Evolutionary conservation across 2,113 vertebrate species (phyloP), one percentile per base, ranked within the genome.

Genomic region (Otus sunia): DNA sequence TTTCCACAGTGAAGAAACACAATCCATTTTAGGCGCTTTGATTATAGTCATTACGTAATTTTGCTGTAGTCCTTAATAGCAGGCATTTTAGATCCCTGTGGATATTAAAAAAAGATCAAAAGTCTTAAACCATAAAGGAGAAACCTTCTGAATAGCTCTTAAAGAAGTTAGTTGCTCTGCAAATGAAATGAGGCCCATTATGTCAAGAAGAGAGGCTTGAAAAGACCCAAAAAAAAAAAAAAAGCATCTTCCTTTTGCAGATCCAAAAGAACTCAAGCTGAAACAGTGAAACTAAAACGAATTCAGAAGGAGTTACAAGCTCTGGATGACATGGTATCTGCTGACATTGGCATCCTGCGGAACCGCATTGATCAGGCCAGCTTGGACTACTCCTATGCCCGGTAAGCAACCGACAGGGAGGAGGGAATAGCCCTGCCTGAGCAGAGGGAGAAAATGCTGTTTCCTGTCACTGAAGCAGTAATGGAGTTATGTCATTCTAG

Each of bases 271-370:
- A 99, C 99, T 62, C 99, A 99, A 80, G 99, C 99, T 11, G 99
- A 99, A 95, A 98, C 99, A 3, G 97, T 99, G 92, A 99, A 99
- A 94, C 98, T 99, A 47, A 99, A 99, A 91, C 98, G 99, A 71
- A 99, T 99, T 94, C 99, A 99, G 97, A 99, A 98, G 92, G 99
- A 99, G 93, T 98, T 99, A 9, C 99, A 99, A 95, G 98, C 98
- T 55, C 97, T 99, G 67, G 99, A 99, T 90, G 99, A 99, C 97
- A 98, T 99, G 98, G 99, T 99, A 47, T 99, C 99, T 27, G 99
- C 97, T 77, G 99, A 99, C 92, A 99, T 99, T 27, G 98, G 98
- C 45, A 99, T 99, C 97, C 98, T 99, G 92, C 97, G 99, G 94
- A 98, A 98, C 64, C 98, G 97, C 71, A 99, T 99, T 6, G 99